Evolutionary conservation across 2,888 invertebrate genomes (phyloP), one percentile per base, ranked within the genome.

Genomic region (Polymixis lichenea): DNA sequence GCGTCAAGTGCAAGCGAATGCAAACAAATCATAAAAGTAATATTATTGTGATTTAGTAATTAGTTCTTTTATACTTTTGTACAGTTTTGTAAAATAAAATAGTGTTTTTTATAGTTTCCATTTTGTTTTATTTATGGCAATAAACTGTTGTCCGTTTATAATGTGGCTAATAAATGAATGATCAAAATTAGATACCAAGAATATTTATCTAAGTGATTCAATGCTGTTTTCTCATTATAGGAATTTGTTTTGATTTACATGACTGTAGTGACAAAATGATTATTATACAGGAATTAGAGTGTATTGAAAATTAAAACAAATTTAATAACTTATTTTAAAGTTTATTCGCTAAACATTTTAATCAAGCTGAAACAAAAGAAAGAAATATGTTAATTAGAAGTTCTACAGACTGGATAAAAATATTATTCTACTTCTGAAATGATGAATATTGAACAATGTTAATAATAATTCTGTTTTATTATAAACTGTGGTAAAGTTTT

Each of bases 331-430:
- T 92, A 92, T 88, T 87, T 92, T 91, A 89, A 89, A 88, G 90
- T 95, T 94, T 94, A 94, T 95, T 93, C 80, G 88, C 87, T 84
- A 89, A 89, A 87, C 91, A 94, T 86, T 91, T 96, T 97, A 97
- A 94, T 97, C 97, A 95, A 97, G 95, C 97, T 97, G 97, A 94
- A 97, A 97, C 93, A 95, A 94, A 95, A 89, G 88, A 88, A 93
- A 92, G 83, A 82, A 77, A 72, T 51, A 75, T n/a, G 71, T 79
- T 79, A 79, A 51, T 78, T 15, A 25, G 1, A 15, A 55, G 11
- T 32, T 55, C n/a, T 28, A 28, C 15, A 72, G 38, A 22, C 11
- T 22, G 22, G 28, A 28, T 71, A 51, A 25, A 51, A 51, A 13
- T 11, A 25, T 46, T 19, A n/a, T 19, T 7, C 19, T 25, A 49